phyloP scores from a whole-genome alignment of 2,888 invertebrate genomes.

The Tillus elongatus region DNA sequence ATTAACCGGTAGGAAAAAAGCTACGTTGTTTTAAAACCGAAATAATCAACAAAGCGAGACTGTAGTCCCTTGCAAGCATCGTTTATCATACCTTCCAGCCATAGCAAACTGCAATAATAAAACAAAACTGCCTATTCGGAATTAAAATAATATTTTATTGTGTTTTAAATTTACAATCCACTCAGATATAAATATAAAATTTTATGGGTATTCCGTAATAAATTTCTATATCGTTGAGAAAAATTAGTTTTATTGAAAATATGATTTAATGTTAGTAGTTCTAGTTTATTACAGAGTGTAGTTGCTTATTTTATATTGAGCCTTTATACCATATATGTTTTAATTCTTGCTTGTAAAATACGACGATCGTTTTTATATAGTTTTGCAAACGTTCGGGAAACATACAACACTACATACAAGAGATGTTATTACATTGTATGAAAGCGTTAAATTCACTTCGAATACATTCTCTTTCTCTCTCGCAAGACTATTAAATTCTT shows the following conservation, averaged over 20 bases:
- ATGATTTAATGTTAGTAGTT: constrained; percentile 39
- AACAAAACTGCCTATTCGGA: no score
- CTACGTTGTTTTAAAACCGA: no score
- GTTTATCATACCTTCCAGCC: no score
- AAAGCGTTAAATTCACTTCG: no score
- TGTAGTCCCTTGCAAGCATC: no score
- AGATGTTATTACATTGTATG: no score
- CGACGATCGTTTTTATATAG: constrained; percentile 12
- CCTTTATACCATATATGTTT: constrained; percentile 30
- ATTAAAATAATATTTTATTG: constrained; percentile 35
- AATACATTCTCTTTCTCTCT: no score
- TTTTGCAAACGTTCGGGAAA: background rate
- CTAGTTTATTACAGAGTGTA: constrained; percentile 29
- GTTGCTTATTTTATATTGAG: constrained; percentile 23
- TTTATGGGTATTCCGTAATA: constrained; percentile 36
- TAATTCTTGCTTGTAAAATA: constrained; percentile 28
- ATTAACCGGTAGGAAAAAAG: no score
- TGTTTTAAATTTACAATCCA: constrained; percentile 36
- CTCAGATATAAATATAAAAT: constrained; percentile 35
- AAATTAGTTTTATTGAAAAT: constrained; percentile 40
- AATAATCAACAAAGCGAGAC: no score
- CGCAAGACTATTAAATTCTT: background rate
- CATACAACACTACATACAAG: no score
- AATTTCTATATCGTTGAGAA: constrained; percentile 31
- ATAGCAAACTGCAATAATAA: no score